Conservation (phyloP, 1,140 invertebrate species). For the Listronotus oregonensis region DNA sequence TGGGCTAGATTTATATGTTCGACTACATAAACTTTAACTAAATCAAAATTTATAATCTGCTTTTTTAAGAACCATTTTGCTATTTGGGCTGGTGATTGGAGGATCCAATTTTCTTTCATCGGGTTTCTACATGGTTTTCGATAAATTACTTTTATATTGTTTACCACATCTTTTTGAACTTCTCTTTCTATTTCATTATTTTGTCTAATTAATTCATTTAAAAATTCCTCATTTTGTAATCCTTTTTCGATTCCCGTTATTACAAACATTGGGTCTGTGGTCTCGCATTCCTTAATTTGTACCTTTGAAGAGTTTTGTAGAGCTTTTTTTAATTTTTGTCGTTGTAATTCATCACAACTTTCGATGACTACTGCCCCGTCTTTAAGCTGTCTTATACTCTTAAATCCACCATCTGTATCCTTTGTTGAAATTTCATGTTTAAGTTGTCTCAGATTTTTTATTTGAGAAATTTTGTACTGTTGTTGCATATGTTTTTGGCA, state of each 20-base stretch:
- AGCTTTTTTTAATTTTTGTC: too few species aligned
- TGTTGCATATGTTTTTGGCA: too few species aligned
- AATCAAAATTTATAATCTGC: constrained; percentile 20
- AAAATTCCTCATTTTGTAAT: constrained; percentile 16
- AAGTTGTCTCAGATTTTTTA: too few species aligned
- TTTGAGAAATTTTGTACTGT: too few species aligned
- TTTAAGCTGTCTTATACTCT: too few species aligned
- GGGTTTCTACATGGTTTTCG: constrained; percentile 19
- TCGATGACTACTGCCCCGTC: too few species aligned
- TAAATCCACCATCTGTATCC: too few species aligned
- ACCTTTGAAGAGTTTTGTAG: too few species aligned
- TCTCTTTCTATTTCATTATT: constrained; percentile 23
- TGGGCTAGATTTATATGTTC: constrained; percentile 11
- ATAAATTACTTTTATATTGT: constrained; percentile 20
- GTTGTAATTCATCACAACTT: too few species aligned
- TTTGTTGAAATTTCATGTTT: too few species aligned
- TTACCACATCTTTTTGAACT: constrained; percentile 3
- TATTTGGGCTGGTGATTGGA: constrained; percentile 23
- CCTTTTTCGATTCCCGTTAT: constrained; percentile 20
- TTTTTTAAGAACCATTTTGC: constrained; percentile 32
- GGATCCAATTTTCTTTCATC: constrained; percentile 25
- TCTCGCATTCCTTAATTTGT: background rate
- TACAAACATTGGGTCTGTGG: constrained; percentile 24
- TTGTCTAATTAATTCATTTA: constrained; percentile 16
- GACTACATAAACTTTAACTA: constrained; percentile 24